Evolutionary conservation across 2,797 vertebrate species (phyloP).

Genomic region (Novumbra hubbsi): DNA sequence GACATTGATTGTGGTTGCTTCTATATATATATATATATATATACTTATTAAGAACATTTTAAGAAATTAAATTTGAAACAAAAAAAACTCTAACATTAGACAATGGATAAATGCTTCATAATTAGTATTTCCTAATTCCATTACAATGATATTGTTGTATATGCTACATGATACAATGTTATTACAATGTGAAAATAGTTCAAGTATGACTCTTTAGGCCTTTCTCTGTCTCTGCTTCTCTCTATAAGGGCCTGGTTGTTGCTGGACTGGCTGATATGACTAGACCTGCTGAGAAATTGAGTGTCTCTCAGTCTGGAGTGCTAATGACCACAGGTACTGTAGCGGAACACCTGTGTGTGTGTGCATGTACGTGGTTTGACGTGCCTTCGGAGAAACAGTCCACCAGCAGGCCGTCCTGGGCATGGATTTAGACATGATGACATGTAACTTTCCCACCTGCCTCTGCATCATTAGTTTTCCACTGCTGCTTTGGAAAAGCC

Average conservation of each 20-base stretch:
- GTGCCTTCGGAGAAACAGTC: neutral
- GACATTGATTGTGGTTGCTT: neutral
- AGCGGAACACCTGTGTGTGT: neutral
- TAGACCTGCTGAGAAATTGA: conserved; percentile 95
- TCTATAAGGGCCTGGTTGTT: conserved; percentile 83
- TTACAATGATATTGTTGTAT: no score
- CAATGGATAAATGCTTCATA: no score
- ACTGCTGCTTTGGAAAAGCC: neutral
- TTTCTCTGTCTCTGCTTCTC: neutral
- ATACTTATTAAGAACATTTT: no score
- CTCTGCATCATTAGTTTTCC: neutral
- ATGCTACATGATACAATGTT: no score
- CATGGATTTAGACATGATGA: neutral
- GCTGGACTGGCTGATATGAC: conserved; percentile 95
- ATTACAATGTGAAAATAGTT: no score
- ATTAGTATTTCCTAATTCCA: no score
- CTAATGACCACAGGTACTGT: conserved; percentile 89
- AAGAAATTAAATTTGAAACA: no score
- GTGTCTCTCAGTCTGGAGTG: conserved; percentile 87
- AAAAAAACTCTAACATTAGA: no score
- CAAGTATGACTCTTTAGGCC: no score
- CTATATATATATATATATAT: neutral
- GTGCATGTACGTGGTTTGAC: neutral
- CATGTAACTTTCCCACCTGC: neutral
- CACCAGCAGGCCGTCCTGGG: neutral